A percentile compares a stretch with the other conserved stretches of the same genome.
phyloP scores from a whole-genome alignment of 2,797 vertebrate species.

The Carapus acus region DNA sequence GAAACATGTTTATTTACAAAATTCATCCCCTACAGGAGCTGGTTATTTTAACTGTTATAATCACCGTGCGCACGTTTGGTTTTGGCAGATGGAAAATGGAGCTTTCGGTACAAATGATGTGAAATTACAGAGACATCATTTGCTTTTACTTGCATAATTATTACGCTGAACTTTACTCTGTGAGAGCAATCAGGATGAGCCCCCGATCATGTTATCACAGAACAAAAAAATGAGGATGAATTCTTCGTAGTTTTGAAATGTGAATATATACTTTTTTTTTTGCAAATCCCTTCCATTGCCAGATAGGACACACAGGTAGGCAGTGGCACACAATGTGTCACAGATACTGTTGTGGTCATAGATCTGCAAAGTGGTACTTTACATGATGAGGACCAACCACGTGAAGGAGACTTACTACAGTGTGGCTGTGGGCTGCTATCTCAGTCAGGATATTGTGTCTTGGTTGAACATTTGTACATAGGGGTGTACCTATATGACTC shows the following conservation, averaged over 20 bases:
- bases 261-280: not conserved
- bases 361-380: too few species aligned
- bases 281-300: not conserved
- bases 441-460: too few species aligned
- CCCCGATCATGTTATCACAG: not conserved
- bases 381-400: too few species aligned
- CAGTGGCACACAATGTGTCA: too few species aligned
- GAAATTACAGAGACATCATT: not conserved
- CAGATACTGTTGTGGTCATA: too few species aligned
- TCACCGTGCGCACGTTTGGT: not conserved
- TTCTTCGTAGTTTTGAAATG: not conserved
- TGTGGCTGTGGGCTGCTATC: too few species aligned
- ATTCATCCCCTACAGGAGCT: constrained; percentile 17
- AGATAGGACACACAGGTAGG: too few species aligned
- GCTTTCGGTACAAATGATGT: not conserved
- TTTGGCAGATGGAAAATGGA: constrained; percentile 14
- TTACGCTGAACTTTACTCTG: constrained; percentile 1
- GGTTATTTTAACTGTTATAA: constrained; percentile 32
- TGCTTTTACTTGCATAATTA: constrained; percentile 5
- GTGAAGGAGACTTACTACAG: too few species aligned
- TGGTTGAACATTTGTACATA: too few species aligned
- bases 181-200: not conserved
- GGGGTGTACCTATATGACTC: too few species aligned
- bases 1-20: too few species aligned
- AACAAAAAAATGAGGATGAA: not conserved